Base-by-base conservation (phyloP, 1,140 invertebrate species). In the Nebria ingens region DNA sequence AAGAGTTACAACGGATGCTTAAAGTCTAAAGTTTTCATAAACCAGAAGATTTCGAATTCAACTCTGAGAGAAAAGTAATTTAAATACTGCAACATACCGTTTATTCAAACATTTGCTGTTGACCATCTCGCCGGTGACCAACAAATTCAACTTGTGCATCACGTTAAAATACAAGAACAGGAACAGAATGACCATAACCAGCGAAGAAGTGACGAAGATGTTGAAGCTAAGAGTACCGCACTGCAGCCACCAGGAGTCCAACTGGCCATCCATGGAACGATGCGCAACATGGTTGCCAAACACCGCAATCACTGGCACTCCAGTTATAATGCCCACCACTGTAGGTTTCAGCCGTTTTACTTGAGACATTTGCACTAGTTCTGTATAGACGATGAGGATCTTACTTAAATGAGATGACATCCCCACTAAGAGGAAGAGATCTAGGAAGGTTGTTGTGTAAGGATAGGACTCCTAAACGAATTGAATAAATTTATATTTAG, bases 341-440 rank as follows among this genome's bases (percentile, higher is more conserved):
- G 76, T 79, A 19, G 76, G 74, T 57, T 77, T 77, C 58, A 79
- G 69, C 57, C 73, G 69, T 56, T 70, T 68, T 19, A 69, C 64
- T 65, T 72, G 74, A 2, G 67, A 61, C 19, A 76, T 62, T 58
- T 76, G 71, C 6, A 76, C 72, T n/a, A 79, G 59, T 61, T 79
- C 76, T 2, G 77, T 74, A 53, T 78, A 80, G 19, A 80, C 72
- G 52, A 80, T 77, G 1, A 80, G 65, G 23, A 77, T 69, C 59
- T 78, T 78, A 11, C 77, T 79, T 54, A 81, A 70, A 52, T 79
- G 78, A 6, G 78, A 75, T 2, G 79, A 79, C 65, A 79, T 72
- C 0, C 73, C 74, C 21, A 79, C 67, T 2, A 80, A 67, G 3
- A 79, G 63, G 56, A 77, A 76, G 23, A 73, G 69, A 65, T 79